Evolutionary conservation across 2,888 invertebrate genomes (phyloP).

Genomic region (Thecophora atra): DNA sequence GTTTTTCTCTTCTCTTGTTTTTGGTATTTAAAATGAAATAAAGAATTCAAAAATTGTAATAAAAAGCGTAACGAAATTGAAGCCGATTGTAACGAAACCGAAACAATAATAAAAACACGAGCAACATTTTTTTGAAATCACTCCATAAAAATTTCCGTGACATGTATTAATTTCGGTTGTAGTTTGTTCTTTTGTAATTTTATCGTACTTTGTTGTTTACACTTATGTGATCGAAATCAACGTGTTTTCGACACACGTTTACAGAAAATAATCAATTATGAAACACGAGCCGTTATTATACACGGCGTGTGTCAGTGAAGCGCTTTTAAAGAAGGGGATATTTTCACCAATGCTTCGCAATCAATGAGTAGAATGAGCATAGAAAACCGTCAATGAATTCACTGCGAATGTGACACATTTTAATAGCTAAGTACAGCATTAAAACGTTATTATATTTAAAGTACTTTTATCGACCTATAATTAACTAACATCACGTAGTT

Average conservation of each 20-base stretch:
- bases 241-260: conserved; percentile 4
- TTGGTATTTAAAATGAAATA: too few relatives aligned
- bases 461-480: background rate
- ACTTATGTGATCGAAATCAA: background rate
- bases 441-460: background rate
- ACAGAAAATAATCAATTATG: background rate
- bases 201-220: background rate
- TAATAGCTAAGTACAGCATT: background rate
- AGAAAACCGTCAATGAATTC: background rate
- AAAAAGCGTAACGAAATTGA: too few relatives aligned
- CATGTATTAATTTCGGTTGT: too few relatives aligned
- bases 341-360: too few relatives aligned
- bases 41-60: too few relatives aligned
- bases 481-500: conserved; percentile 10
- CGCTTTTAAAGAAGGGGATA: background rate
- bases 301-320: background rate
- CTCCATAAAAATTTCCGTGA: too few relatives aligned
- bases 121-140: too few relatives aligned
- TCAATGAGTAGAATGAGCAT: too few relatives aligned
- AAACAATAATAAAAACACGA: too few relatives aligned
- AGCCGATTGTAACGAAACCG: too few relatives aligned
- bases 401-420: background rate
- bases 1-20: too few relatives aligned
- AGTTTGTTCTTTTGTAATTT: background rate
- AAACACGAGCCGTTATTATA: background rate